phyloP scores from a whole-genome alignment of 2,797 vertebrate species.

The Clarias laeviceps region DNA sequence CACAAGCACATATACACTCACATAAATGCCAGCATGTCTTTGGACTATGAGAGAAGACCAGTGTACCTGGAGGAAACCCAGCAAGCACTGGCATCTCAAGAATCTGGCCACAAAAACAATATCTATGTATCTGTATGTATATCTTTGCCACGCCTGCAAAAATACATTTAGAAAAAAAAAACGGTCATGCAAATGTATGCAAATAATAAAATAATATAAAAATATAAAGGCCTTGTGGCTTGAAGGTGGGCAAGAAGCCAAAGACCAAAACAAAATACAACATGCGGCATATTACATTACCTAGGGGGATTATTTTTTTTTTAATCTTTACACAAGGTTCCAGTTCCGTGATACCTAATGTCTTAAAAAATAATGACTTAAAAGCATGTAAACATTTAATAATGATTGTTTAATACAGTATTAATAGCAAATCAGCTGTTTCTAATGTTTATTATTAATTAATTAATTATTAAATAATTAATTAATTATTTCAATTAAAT shows the following conservation, averaged over 20 bases:
- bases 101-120: too few relatives aligned
- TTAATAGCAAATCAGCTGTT: neutral
- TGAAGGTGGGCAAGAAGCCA: neutral
- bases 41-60: too few relatives aligned
- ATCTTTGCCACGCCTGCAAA: neutral
- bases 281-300: neutral
- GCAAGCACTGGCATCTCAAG: too few relatives aligned
- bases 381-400: neutral
- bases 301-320: too few relatives aligned
- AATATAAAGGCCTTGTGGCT: neutral
- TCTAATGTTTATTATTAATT: neutral
- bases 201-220: neutral
- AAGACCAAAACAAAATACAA: neutral
- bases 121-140: neutral
- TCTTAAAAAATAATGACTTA: neutral
- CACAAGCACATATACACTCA: too few relatives aligned
- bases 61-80: too few relatives aligned
- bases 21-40: too few relatives aligned
- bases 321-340: too few relatives aligned
- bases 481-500: too few relatives aligned
- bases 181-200: neutral
- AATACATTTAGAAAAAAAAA: neutral
- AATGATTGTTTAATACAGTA: neutral
- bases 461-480: too few relatives aligned
- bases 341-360: neutral